These are phyloP conservation scores for Ictalurus furcatus DNA, from an alignment of 2,113 vertebrate species.

Conservation along the genomic window DNA sequence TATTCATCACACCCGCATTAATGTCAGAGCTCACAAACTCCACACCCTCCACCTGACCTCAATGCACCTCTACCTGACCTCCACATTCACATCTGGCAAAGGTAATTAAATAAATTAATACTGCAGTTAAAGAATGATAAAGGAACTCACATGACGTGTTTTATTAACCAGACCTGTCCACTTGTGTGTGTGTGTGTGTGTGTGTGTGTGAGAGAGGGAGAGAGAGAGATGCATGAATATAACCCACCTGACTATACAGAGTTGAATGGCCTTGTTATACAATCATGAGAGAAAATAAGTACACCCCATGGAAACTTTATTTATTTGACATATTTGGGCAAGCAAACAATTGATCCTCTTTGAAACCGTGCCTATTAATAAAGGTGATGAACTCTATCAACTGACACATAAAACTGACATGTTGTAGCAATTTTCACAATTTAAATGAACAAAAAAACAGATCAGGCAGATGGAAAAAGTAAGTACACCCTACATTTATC, in stretches of 20 bases:
- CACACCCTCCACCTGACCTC: background rate
- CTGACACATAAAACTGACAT: too few relatives aligned
- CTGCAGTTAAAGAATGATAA: background rate
- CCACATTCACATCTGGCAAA: background rate
- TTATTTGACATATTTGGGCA: too few relatives aligned
- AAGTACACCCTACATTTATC: too few relatives aligned
- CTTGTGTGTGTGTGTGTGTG: background rate
- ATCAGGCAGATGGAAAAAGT: too few relatives aligned
- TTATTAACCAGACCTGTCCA: background rate
- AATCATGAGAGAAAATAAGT: background rate
- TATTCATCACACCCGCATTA: slow-evolving; percentile 57
- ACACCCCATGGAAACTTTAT: too few relatives aligned
- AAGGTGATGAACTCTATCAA: too few relatives aligned
- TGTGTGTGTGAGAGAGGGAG: background rate
- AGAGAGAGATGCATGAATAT: background rate
- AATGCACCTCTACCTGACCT: background rate
- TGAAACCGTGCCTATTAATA: too few relatives aligned
- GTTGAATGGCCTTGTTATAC: background rate
- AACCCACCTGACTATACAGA: background rate
- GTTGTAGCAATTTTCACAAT: too few relatives aligned
- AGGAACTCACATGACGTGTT: background rate
- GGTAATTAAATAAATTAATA: background rate
- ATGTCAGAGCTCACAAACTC: background rate
- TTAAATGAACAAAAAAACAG: too few relatives aligned
- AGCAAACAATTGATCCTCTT: too few relatives aligned